Base-by-base conservation (phyloP, 2,797 vertebrate species). In the Lepilemur ruficaudatus region DNA sequence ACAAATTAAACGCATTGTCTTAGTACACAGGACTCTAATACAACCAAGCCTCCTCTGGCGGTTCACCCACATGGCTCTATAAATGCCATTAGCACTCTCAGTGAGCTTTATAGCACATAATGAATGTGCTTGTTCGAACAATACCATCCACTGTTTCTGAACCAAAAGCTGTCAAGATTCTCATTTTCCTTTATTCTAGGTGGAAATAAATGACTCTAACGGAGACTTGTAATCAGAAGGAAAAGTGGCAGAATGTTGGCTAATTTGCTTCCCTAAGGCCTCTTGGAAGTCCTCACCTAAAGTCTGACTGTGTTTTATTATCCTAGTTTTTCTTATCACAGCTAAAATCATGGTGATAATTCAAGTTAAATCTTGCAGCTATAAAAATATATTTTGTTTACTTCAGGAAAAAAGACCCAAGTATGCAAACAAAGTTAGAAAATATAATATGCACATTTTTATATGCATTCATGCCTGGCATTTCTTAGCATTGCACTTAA, bases 191-290 rank as follows among this genome's bases (percentile, higher is more conserved):
- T 94, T 65, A 92, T 95, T 95, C 84, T 59, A 81, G 50, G 32
- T 88, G 81, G 12, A 92, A 96, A 97, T 97, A 98, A 95, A 94
- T 94, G 92, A 92, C 93, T 93, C 94, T 97, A 93, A 91, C 78
- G 94, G 96, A 97, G 55, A 90, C 82, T 98, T 98, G 41, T 97
- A 98, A 97, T 98, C 96, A 98, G 93, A 95, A 93, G 96, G 87
- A 81, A 97, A 90, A 97, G 38, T 97, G 97, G 98, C 96, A 98
- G 97, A 96, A 97, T 96, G 23, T 95, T 98, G 98, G 97, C 96
- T 97, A 96, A 73, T 97, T 98, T 93, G 30, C 80, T 94, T 96
- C 97, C 72, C 97, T 72, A 17, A 23, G 82, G 43, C 61, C 9
- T 91, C 57, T 48, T 67, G 35, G 63, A 97, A 87, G 84, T 69